Base-by-base conservation (phyloP, 1,140 invertebrate species). In the Pteromalus puparum region DNA sequence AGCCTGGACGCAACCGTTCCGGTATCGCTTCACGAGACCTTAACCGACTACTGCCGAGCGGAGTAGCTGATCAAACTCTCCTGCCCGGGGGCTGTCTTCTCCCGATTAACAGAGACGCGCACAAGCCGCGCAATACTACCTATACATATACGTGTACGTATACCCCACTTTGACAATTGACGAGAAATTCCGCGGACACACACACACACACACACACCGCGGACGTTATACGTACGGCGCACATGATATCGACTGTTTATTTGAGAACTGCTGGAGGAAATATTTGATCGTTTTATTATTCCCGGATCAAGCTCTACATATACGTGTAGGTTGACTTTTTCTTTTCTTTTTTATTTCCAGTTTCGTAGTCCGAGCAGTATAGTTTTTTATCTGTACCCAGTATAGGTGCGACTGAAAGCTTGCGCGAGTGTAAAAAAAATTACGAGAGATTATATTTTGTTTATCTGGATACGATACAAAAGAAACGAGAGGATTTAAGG, bases 1-100 rank as follows among this genome's bases (percentile, higher is more conserved):
- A 87, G 90, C 89, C 89, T 93, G 92, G 92, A 87, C 92, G 42
- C 80, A 85, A 48, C 89, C 92, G 81, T 92, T 92, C 89, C 91
- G 91, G 88, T 92, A 92, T 92, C 92, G 92, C 87, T 93, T 93
- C 90, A 89, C 92, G 88, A 91, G 92, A 92, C 92, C 92, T 87
- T 93, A 92, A 78, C 48, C 18, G 18, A 21, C 68, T 72, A 24
- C 18, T 21, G 38, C 6, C 18, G 38, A 53, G 34, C 46, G 18
- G 53, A 61, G 21, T 12, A 78, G 75, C 74, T 76, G 81, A 82
- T 61, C 53, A n/a, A 75, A 74, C 0, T 65, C 70, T 65, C 61
- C 68, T 73, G 26, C 28, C 46, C 67, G 67, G 26, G 46, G 46
- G 9, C 42, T 30, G 28, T 28, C 48, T 65, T 82, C 53, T n/a